These are phyloP conservation scores for Tenthredo livida DNA, from an alignment of 2,888 invertebrate species.

Conservation along the genomic window DNA sequence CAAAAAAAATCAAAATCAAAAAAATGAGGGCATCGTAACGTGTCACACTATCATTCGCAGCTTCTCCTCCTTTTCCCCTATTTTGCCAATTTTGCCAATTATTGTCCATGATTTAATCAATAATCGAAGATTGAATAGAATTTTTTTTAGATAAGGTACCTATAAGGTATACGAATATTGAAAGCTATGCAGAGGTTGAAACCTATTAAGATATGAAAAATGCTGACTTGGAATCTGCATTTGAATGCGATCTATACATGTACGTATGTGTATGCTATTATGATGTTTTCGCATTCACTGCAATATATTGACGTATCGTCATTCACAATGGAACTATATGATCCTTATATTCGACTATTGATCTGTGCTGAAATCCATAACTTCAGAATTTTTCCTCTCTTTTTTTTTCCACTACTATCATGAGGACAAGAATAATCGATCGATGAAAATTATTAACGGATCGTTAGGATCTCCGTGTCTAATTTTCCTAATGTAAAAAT, in stretches of 20 bases:
- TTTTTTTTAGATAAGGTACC: background rate
- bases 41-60: background rate
- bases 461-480: background rate
- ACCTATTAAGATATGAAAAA: background rate
- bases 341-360: background rate
- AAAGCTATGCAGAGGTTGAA: background rate
- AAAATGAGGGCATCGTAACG: background rate
- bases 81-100: background rate
- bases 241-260: constrained; percentile 4
- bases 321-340: background rate
- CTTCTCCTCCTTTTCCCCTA: background rate
- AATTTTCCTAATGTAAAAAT: background rate
- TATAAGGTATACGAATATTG: constrained; percentile 2
- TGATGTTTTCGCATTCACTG: background rate
- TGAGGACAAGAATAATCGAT: background rate
- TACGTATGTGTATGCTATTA: background rate
- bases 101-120: constrained; percentile 2
- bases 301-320: background rate
- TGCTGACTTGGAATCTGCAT: constrained; percentile 18
- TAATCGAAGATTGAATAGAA: background rate
- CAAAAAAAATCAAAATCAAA: background rate
- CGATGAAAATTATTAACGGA: background rate
- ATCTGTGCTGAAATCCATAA: background rate
- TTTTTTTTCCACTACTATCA: background rate
- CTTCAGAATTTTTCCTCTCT: background rate